Evolutionary conservation across 2,797 vertebrate species (phyloP), one percentile per base, ranked within the genome.

Genomic region (Xiphorhynchus erythropygius): DNA sequence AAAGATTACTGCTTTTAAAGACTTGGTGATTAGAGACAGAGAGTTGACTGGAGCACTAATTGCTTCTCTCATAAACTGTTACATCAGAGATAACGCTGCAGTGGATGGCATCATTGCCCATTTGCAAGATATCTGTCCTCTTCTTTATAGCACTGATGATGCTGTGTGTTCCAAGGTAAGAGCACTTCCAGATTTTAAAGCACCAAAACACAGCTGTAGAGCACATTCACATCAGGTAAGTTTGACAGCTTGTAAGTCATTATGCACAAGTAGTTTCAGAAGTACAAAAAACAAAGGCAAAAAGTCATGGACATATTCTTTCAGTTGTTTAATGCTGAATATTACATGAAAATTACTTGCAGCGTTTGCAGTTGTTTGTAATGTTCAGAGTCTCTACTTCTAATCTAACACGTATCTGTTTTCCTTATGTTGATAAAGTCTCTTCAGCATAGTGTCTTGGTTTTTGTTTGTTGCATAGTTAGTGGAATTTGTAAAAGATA

Each of bases 101-200:
- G 99, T 99, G 49, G 99, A 99, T 89, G 98, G 98, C 84, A 98
- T 99, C 96, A 99, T 99, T 95, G 97, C 97, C 90, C 99, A 99
- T 95, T 97, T 99, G 78, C 98, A 99, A n/a, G 99, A 99, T 63
- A 98, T 98, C 92, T 99, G 99, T 89, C 99, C 99, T 4, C 98
- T 99, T 90, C 98, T 99, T 49, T 99, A 99, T 96, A 99, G 99
- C 97, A 99, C 98, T 12, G 99, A 99, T 32, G 99, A 99, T 97
- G 99, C 98, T 19, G 93, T 99, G 81, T 99, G 99, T 98, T 99
- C 99, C 35, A 99, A 99, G 98, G 99, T 99, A 90, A 90, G 74
- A 4, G 4, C 13, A 17, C 9, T 62, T 89, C 7, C 16, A 28
- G 11, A 32, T 75, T 63, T 73, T 69, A 42, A 44, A 59, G 55